phyloP scores from a whole-genome alignment of 2,888 invertebrate species.

The Ophion costatus region DNA sequence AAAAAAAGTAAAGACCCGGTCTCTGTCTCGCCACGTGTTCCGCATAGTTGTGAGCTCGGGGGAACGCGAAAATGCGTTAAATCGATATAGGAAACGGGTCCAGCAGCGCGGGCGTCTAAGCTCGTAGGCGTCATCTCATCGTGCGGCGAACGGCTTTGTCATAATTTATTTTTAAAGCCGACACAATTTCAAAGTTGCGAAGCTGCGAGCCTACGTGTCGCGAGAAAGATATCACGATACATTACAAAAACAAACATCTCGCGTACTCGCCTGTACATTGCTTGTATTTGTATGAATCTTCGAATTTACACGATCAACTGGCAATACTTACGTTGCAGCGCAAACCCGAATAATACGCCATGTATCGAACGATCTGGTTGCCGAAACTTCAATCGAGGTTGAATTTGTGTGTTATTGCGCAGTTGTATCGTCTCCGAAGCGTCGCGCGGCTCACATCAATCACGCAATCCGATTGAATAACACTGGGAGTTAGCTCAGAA shows the following conservation, averaged over 20 bases:
- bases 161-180: conserved; percentile 59
- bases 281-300: background rate
- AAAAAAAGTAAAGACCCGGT: conserved; percentile 67
- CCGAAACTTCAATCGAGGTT: background rate
- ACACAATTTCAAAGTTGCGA: conserved; percentile 39
- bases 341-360: conserved; percentile 56
- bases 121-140: conserved; percentile 43
- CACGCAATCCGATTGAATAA: conserved; percentile 45
- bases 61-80: conserved; percentile 22
- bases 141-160: conserved; percentile 7
- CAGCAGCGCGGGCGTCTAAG: background rate
- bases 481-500: conserved; percentile 13
- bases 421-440: conserved; percentile 14
- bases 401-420: conserved; percentile 41
- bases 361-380: conserved; percentile 11
- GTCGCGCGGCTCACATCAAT: conserved; percentile 23
- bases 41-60: conserved; percentile 67
- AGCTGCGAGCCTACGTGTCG: background rate
- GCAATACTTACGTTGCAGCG: conserved; percentile 45
- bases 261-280: background rate
- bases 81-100: conserved; percentile 33
- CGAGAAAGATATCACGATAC: background rate
- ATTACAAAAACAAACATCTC: background rate
- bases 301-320: background rate
- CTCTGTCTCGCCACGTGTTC: conserved; percentile 76